Evolutionary conservation across 2,113 vertebrate species (phyloP), one percentile per base, ranked within the genome.

Genomic region (Laterallus jamaicensis): DNA sequence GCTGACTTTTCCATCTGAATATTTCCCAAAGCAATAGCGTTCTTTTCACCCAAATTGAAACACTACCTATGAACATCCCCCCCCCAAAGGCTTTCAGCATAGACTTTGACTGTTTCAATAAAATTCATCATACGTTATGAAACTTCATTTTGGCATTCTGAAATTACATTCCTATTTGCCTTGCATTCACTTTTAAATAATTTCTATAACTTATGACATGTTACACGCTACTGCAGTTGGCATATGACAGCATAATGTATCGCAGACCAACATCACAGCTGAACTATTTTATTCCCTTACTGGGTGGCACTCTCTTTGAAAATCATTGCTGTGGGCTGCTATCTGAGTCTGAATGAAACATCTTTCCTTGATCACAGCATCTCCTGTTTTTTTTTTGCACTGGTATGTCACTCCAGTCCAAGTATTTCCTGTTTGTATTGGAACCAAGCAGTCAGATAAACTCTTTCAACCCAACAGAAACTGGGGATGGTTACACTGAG

Each of bases 351-450:
- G 60, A 94, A 92, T 50, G 52, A 83, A 91, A 63, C 37, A 17
- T 64, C 81, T 88, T 92, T 80, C 44, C 90, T 63, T 88, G 75
- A 82, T 86, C 59, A 50, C 44, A 47, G 49, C 35, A 64, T 47
- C 78, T 82, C 40, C 49, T 73, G 47, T 16, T 92, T 83, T 81
- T n/a, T 39, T 78, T 78, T 78, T 67, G 64, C 49, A 59, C 47
- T 75, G 88, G 47, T 71, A 52, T 82, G 76, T 90, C 68, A 70
- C 56, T 92, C 71, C 67, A 4, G 3, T 79, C 44, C 50, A 86
- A 94, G 76, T 80, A 93, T 88, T 95, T 97, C 88, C 94, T 94
- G 88, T 96, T 97, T 93, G 63, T 86, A 40, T 86, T 94, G 95
- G 86, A 93, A 83, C 47, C 67, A 50, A 90, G 47, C 37, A 47